A percentile compares a stretch with the other conserved stretches of the same genome.
These are phyloP conservation scores for Megaceryle alcyon DNA, from an alignment of 2,797 vertebrate genomes.

Conservation along the genomic window DNA sequence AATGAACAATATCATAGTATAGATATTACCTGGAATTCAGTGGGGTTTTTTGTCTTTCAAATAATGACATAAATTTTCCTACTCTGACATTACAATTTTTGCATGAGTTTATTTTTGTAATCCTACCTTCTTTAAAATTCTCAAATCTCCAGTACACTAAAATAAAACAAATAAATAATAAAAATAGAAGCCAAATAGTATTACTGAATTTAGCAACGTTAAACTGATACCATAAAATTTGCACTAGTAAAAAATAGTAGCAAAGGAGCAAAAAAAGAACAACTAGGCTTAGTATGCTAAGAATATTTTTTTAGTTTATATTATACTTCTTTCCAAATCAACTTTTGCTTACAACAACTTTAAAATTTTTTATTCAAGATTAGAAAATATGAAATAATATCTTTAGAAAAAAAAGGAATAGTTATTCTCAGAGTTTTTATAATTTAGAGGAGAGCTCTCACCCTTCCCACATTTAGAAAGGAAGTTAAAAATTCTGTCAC, in stretches of 20 bases:
- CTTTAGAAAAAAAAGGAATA: background rate
- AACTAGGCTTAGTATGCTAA: background rate
- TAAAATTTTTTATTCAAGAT: background rate
- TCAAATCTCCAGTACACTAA: no score
- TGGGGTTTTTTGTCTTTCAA: background rate
- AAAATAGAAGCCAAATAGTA: background rate
- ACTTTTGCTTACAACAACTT: background rate
- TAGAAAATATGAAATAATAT: background rate
- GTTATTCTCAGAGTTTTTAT: background rate
- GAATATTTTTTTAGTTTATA: background rate
- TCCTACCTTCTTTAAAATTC: background rate
- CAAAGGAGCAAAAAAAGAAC: background rate
- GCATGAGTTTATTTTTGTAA: background rate
- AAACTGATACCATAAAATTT: background rate
- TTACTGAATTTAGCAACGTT: background rate
- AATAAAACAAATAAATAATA: background rate
- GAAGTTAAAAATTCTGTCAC: background rate
- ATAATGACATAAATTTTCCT: background rate
- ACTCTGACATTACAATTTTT: background rate
- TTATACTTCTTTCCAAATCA: background rate
- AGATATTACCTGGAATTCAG: background rate
- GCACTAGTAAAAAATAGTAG: background rate
- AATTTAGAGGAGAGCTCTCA: background rate
- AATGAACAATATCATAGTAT: background rate
- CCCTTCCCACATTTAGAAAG: background rate